Evolutionary conservation across 1,140 invertebrate genomes (phyloP).

Genomic region (Babylonia areolata): DNA sequence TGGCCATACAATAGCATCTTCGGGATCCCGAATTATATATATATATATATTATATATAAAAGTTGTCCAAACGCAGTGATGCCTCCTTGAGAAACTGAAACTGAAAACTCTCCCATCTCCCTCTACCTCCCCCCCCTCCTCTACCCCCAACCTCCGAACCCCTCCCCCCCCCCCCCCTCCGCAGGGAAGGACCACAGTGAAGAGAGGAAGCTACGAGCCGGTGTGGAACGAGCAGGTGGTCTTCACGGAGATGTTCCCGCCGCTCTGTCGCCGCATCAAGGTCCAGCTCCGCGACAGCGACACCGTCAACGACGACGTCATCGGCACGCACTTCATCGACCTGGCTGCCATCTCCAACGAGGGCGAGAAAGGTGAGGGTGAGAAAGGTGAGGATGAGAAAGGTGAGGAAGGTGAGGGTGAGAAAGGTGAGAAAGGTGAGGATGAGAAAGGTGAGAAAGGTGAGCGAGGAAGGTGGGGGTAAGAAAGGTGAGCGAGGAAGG

Average conservation of each 20-base stretch:
- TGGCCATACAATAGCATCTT: no score
- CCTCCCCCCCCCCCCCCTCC: neutral
- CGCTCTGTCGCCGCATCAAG: constrained; percentile 72
- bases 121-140: neutral
- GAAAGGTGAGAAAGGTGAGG: no score
- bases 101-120: no score
- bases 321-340: constrained; percentile 75
- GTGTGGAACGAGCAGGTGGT: constrained; percentile 75
- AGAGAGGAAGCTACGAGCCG: constrained; percentile 74
- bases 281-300: constrained; percentile 73
- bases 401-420: no score
- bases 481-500: no score
- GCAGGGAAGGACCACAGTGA: constrained; percentile 73
- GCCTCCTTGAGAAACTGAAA: no score
- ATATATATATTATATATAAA: no score
- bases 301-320: constrained; percentile 74
- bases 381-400: no score
- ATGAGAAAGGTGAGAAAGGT: no score
- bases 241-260: constrained; percentile 77
- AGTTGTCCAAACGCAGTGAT: no score
- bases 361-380: constrained; percentile 72
- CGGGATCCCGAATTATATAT: no score
- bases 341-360: constrained; percentile 74
- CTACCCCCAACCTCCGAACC: neutral
- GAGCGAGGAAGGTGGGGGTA: no score